phyloP scores from a whole-genome alignment of 2,888 invertebrate species.

The Rhodophaea formosa region DNA sequence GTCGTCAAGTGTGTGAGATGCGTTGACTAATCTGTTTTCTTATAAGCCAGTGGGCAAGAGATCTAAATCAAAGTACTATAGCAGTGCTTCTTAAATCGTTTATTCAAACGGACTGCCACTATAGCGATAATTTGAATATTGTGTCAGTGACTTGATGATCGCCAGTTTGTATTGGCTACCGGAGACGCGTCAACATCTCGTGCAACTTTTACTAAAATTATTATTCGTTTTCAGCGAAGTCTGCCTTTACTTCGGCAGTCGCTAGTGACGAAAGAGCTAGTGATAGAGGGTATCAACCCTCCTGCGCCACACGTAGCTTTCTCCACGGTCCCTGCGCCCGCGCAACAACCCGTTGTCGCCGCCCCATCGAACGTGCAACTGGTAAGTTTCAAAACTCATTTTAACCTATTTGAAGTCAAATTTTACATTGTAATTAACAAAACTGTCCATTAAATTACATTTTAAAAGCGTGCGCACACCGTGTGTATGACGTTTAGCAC shows the following conservation, averaged over 20 bases:
- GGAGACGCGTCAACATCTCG: too few species aligned
- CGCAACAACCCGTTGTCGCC: constrained; percentile 46
- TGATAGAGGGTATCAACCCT: constrained; percentile 96
- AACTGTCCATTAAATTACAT: neutral
- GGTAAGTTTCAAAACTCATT: constrained; percentile 36
- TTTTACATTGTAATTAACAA: constrained; percentile 2
- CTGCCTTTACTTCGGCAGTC: constrained; percentile 95
- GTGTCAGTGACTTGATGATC: too few species aligned
- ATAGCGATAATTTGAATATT: too few species aligned
- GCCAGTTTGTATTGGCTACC: too few species aligned
- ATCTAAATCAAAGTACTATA: too few species aligned
- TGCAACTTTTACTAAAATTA: neutral
- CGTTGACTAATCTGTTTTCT: too few species aligned
- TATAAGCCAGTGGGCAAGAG: too few species aligned
- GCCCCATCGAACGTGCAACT: constrained; percentile 47
- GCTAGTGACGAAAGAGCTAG: constrained; percentile 92
- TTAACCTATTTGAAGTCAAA: neutral
- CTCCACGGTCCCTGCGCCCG: constrained; percentile 44
- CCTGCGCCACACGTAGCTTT: constrained; percentile 84
- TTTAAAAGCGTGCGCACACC: too few species aligned
- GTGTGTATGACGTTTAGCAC: too few species aligned
- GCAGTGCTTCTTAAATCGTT: too few species aligned
- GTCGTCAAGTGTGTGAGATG: too few species aligned
- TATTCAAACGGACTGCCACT: too few species aligned
- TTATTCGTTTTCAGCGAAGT: constrained; percentile 88